Evolutionary conservation across 2,888 invertebrate genomes (phyloP), one percentile per base, ranked within the genome.

Genomic region (Phengaris arion): DNA sequence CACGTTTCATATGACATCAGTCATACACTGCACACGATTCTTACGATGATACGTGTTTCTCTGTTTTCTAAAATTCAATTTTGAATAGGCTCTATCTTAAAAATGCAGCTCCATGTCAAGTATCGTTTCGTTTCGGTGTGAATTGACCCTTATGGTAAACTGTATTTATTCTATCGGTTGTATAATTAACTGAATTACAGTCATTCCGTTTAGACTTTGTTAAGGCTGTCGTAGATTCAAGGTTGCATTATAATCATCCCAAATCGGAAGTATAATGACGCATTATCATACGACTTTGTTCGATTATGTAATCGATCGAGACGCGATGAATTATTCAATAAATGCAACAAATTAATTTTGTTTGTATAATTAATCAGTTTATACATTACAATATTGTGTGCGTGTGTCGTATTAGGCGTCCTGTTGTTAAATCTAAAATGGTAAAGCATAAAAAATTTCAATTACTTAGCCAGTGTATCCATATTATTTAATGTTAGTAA

Each of bases 291-390:
- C n/a, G 15, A 48, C 48, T 69, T 69, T 69, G 69, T 69, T 69
- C 46, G 48, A 48, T 69, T 48, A 15, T 48, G 69, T 69, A 69
- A 69, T 48, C 48, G 69, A 69, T 48, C n/a, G 48, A n/a, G 69
- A 48, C 69, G 69, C 4, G 75, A 78, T 80, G 79, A 81, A 80
- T 81, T 75, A 77, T 79, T 80, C 77, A 79, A 68, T 68, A 54
- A n/a, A 69, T 52, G 68, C 69, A 69, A 48, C 46, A 69, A 69
- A 22, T 68, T 74, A 74, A 74, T 74, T 68, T 64, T 68, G 74
- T 74, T 74, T 68, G 68, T 52, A 54, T 74, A 68, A 68, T 74
- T 52, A 54, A 69, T 69, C 64, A 64, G 64, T 45, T 35, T 10
- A 59, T 2, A 64, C 64, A 64, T 45, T 12, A 69, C 22, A 68